Evolutionary conservation across 2,888 invertebrate species (phyloP).

Genomic region (Spilarctia lutea): DNA sequence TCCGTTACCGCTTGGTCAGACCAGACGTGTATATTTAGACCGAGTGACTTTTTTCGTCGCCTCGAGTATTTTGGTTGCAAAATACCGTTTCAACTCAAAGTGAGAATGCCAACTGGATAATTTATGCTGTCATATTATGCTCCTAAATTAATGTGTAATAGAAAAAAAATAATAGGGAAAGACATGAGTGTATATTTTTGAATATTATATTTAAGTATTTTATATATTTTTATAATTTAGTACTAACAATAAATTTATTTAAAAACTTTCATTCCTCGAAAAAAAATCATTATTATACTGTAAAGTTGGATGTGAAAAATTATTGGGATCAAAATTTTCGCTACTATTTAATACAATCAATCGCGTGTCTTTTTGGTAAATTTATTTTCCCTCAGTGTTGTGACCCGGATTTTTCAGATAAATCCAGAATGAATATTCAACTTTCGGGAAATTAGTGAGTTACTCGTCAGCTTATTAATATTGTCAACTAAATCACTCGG

Average conservation of each 20-base stretch:
- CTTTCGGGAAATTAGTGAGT: conserved; percentile 54
- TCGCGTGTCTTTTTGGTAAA: background rate
- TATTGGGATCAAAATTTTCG: background rate
- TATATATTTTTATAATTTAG: conserved; percentile 19
- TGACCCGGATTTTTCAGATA: conserved; percentile 57
- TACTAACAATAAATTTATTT: conserved; percentile 4
- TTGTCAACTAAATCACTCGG: conserved; percentile 42
- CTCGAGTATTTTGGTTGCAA: conserved; percentile 75
- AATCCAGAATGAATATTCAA: conserved; percentile 35
- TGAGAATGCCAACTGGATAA: conserved; percentile 44
- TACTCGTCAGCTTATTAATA: conserved; percentile 50
- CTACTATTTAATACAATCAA: background rate
- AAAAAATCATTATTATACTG: background rate
- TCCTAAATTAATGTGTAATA: conserved; percentile 43
- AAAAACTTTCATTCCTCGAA: conserved; percentile 8
- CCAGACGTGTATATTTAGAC: conserved; percentile 73
- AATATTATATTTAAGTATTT: conserved; percentile 27
- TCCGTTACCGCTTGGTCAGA: conserved; percentile 58
- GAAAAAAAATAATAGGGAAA: conserved; percentile 32
- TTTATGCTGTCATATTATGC: conserved; percentile 44
- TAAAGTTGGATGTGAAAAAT: background rate
- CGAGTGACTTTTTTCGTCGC: conserved; percentile 68
- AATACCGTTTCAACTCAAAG: conserved; percentile 66
- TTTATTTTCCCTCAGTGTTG: conserved; percentile 18
- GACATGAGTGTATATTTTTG: conserved; percentile 35